Conservation (phyloP, 2,113 vertebrate genomes). For the Nothocercus julius region DNA sequence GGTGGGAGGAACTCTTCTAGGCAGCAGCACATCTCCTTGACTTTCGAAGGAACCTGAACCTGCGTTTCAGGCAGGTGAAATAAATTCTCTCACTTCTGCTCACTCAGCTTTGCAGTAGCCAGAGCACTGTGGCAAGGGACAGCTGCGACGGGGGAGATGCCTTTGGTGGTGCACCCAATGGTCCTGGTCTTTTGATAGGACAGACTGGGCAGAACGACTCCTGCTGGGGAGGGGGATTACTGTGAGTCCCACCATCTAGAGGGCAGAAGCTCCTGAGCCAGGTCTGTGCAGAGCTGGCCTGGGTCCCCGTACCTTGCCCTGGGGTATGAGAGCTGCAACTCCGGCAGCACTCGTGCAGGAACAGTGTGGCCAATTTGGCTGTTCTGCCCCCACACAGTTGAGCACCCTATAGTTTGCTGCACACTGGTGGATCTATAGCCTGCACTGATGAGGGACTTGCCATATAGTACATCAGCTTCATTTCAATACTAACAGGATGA, state of each 20-base stretch:
- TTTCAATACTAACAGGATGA: neutral
- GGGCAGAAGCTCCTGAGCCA: neutral
- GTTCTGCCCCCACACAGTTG: neutral
- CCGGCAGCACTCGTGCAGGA: neutral
- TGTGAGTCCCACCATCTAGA: neutral
- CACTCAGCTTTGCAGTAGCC: neutral
- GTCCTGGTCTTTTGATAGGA: neutral
- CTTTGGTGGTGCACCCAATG: neutral
- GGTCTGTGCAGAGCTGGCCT: neutral
- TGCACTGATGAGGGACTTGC: neutral
- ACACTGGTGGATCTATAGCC: neutral
- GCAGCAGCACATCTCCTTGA: neutral
- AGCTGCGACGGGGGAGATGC: neutral
- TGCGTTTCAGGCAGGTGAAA: neutral
- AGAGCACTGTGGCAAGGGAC: neutral
- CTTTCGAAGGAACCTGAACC: neutral
- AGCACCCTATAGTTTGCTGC: neutral
- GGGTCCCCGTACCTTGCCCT: neutral
- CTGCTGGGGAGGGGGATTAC: neutral
- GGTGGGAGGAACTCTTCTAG: neutral
- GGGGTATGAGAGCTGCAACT: accelerated
- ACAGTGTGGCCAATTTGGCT: neutral
- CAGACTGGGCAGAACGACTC: neutral
- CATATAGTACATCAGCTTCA: neutral
- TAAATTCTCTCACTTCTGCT: neutral